phyloP scores from a whole-genome alignment of 2,888 invertebrate genomes.

The Micoletzkya japonica region DNA sequence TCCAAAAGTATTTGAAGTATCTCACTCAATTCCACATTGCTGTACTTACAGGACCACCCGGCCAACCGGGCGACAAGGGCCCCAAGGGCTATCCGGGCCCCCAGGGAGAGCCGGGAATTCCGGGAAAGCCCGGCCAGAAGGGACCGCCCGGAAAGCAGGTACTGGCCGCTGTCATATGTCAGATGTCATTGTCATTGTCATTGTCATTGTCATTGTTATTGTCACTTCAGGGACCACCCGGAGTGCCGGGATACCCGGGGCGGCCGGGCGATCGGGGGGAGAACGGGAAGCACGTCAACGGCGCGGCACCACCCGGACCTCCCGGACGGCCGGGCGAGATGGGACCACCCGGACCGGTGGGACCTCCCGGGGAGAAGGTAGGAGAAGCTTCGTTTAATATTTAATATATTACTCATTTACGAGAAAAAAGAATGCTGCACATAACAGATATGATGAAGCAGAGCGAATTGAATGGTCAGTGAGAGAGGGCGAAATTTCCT shows the following conservation, averaged over 20 bases:
- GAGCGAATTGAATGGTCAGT: too few relatives aligned
- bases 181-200: not conserved
- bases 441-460: too few relatives aligned
- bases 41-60: constrained; percentile 7
- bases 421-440: too few relatives aligned
- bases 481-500: too few relatives aligned
- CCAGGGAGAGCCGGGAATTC: constrained; percentile 54
- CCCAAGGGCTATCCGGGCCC: constrained; percentile 57
- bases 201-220: not conserved
- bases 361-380: constrained; percentile 58
- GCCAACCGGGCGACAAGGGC: constrained; percentile 21
- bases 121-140: constrained; percentile 50
- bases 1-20: not conserved
- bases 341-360: constrained; percentile 55
- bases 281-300: constrained; percentile 17
- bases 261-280: constrained; percentile 24
- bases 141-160: constrained; percentile 51
- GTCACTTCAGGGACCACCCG: constrained; percentile 24
- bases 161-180: not conserved
- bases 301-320: constrained; percentile 47
- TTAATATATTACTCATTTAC: not conserved
- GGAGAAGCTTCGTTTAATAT: not conserved
- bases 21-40: not conserved
- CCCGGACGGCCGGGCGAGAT: constrained; percentile 20
- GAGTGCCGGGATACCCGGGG: constrained; percentile 14